A percentile compares a stretch with the other conserved stretches of the same genome.
phyloP scores from a whole-genome alignment of 2,797 vertebrate genomes.

The Ciconia nigra region DNA sequence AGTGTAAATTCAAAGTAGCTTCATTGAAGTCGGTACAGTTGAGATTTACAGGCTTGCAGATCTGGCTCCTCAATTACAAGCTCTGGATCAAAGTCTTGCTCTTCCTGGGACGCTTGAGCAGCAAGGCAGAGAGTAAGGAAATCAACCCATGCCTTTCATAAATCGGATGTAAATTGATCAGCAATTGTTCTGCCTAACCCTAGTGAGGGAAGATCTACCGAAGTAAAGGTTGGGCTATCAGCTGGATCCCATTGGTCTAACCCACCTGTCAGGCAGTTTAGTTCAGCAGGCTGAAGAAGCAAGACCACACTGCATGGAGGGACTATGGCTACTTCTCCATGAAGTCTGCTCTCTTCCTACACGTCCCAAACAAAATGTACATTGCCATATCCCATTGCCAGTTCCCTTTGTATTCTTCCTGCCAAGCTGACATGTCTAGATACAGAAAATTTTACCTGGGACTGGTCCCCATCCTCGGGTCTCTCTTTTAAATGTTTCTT shows the following conservation, averaged over 20 bases:
- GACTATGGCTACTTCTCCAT: background rate
- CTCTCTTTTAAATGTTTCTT: background rate
- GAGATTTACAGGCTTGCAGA: background rate
- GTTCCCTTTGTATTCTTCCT: background rate
- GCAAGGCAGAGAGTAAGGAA: background rate
- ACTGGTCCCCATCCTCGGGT: background rate
- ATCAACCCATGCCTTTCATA: background rate
- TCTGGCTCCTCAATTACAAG: background rate
- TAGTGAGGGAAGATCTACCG: background rate
- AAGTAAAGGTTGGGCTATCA: background rate
- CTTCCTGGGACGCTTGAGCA: background rate
- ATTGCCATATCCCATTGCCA: background rate
- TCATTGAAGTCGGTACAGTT: background rate
- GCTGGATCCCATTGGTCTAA: background rate
- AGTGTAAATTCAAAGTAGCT: slow-evolving; percentile 41
- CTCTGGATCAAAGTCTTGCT: background rate
- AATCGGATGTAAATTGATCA: background rate
- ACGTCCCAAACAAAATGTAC: background rate
- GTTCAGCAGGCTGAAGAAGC: background rate
- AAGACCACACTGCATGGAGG: background rate
- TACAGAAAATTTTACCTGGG: background rate
- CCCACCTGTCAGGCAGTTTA: background rate
- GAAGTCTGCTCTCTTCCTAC: background rate
- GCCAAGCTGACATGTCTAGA: background rate
- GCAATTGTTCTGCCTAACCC: background rate